Evolutionary conservation across 2,797 vertebrate species (phyloP).

Genomic region (Scarus forsteni): DNA sequence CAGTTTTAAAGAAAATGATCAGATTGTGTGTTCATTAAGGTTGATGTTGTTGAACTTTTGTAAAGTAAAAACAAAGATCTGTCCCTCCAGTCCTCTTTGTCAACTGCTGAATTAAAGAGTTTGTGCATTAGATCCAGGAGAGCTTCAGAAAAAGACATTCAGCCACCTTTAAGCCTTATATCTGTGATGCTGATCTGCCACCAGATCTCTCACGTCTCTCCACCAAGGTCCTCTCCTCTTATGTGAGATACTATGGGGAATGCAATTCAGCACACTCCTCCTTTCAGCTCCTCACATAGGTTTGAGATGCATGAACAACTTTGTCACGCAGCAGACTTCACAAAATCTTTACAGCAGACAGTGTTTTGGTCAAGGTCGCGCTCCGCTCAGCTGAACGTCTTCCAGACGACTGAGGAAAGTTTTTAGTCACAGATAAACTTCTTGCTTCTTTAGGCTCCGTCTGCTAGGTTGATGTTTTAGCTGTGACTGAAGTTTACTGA

Average conservation of each 20-base stretch:
- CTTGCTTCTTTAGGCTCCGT: not conserved
- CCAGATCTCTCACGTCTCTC: not conserved
- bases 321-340: not conserved
- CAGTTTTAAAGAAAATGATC: too few relatives aligned
- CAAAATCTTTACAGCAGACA: not conserved
- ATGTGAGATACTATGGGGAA: not conserved
- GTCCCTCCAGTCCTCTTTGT: not conserved
- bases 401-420: not conserved
- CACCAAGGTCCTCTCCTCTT: not conserved
- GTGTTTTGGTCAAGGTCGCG: not conserved
- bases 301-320: not conserved
- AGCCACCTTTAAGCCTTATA: not conserved
- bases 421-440: not conserved
- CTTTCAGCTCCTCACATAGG: not conserved
- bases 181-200: not conserved
- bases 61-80: not conserved
- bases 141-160: not conserved
- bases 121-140: not conserved
- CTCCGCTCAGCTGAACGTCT: not conserved
- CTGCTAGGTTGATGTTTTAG: not conserved
- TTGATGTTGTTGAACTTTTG: not conserved
- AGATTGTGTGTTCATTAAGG: not conserved
- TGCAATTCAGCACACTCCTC: not conserved
- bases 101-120: not conserved
- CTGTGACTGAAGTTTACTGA: not conserved